Evolutionary conservation across 2,113 vertebrate genomes (phyloP), one percentile per base, ranked within the genome.

Genomic region (Pyxicephalus adspersus): DNA sequence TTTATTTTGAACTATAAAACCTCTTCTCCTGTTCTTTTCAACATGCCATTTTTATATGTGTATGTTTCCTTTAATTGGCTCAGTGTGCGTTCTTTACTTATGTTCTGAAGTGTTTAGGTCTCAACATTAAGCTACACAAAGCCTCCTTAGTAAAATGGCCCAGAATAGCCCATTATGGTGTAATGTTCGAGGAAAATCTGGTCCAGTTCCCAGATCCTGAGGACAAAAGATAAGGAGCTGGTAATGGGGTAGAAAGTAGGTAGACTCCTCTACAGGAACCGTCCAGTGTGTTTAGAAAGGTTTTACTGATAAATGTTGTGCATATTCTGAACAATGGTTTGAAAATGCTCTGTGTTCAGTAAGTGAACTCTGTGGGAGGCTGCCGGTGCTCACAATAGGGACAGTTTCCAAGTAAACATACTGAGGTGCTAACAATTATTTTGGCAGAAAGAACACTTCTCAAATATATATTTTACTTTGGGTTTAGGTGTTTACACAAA

Each of bases 41-140:
- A 34, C 3, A 0, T 3, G 25, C 17, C 13, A 68, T 60, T 38
- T 67, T n/a, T 45, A 1, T 18, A 22, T 78, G 51, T 55, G 65
- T 60, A 38, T 74, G 31, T 74, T 38, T 58, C 54, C 38, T n/a
- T 34, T 74, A 81, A 81, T 81, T 81, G 70, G 80, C 80, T n/a
- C 64, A 79, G 64, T 70, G 64, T 78, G 64, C 22, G 26, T 38
- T 45, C 67, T 16, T 29, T 6, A 6, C 22, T n/a, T 38, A 13
- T 66, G 61, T 79, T 55, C 57, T 61, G 29, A 17, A 34, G 58
- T 23, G 58, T 17, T 63, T 61, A 61, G 61, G 65, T 29, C 77
- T 58, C 15, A 45, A 11, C 23, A 17, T 70, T 60, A 19, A 50
- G 45, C 45, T 64, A 16, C 38, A 20, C n/a, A 63, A 28, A 64